Evolutionary conservation across 2,888 invertebrate genomes (phyloP).

Genomic region (Ctenicera cuprea): DNA sequence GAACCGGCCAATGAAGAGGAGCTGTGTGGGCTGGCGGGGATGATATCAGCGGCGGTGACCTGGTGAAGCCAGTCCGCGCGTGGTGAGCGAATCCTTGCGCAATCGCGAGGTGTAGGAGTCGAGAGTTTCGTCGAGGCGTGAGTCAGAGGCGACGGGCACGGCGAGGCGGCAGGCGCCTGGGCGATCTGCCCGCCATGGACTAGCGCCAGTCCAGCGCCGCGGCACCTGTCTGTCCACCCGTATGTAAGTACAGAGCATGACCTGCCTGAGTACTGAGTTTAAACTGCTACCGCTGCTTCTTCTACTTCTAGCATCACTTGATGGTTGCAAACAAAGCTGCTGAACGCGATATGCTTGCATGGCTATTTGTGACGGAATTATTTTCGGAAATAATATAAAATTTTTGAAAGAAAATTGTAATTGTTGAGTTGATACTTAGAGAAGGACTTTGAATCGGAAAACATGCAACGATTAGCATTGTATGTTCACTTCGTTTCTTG

Average conservation of each 20-base stretch:
- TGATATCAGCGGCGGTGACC: constrained; percentile 65
- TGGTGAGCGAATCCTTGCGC: constrained; percentile 67
- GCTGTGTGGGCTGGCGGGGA: constrained; percentile 67
- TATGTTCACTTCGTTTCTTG: too few relatives aligned
- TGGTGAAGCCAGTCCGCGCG: constrained; percentile 67
- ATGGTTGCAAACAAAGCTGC: constrained; percentile 6
- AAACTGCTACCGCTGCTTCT: constrained; percentile 22
- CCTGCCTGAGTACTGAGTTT: constrained; percentile 28
- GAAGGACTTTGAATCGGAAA: too few relatives aligned
- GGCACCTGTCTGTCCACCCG: constrained; percentile 66
- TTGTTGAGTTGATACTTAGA: background rate
- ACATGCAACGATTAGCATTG: too few relatives aligned
- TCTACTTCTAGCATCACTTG: constrained; percentile 4
- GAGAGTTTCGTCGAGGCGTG: constrained; percentile 58
- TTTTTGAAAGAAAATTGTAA: background rate
- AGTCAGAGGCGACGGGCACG: constrained; percentile 71
- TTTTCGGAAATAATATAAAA: constrained; percentile 12
- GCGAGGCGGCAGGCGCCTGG: constrained; percentile 71
- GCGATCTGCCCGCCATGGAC: constrained; percentile 67
- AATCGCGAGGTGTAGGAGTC: constrained; percentile 63
- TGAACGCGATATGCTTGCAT: constrained; percentile 22
- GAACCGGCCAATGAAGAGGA: constrained; percentile 65
- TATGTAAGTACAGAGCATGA: constrained; percentile 64
- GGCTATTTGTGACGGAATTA: constrained; percentile 20
- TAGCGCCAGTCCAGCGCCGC: constrained; percentile 68